These are phyloP conservation scores for Apis dorsata DNA, from an alignment of 1,140 invertebrate species.

Conservation along the genomic window DNA sequence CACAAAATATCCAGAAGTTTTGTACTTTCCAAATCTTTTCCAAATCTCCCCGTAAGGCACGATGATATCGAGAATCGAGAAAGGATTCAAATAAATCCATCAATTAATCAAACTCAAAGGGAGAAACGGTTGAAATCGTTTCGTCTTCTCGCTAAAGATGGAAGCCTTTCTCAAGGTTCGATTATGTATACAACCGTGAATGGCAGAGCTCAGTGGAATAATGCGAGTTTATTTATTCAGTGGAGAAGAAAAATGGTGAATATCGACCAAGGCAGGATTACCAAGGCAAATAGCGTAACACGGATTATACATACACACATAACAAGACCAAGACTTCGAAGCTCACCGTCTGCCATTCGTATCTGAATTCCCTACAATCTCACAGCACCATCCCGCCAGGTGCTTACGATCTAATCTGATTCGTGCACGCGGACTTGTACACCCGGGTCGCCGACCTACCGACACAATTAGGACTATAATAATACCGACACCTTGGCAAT, in stretches of 20 bases:
- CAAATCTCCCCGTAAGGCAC: rapidly evolving
- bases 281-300: slow-evolving; percentile 51
- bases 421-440: slow-evolving; percentile 58
- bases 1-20: background rate
- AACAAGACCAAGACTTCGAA: slow-evolving; percentile 39
- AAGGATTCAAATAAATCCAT: no score
- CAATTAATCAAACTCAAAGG: slow-evolving; percentile 2
- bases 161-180: background rate
- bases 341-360: slow-evolving; percentile 31
- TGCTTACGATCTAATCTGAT: slow-evolving; percentile 69
- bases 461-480: slow-evolving; percentile 52
- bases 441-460: slow-evolving; percentile 51
- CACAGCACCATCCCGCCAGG: slow-evolving; percentile 51
- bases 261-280: slow-evolving; percentile 37
- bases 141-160: background rate
- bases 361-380: slow-evolving; percentile 59
- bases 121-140: background rate
- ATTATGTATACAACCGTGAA: slow-evolving; percentile 39
- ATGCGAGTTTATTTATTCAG: slow-evolving; percentile 40
- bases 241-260: slow-evolving; percentile 30
- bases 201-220: slow-evolving; percentile 20
- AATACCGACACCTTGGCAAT: slow-evolving; percentile 28
- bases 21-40: no score
- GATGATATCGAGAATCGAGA: background rate
- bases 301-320: slow-evolving; percentile 47